phyloP scores from a whole-genome alignment of 2,113 vertebrate genomes.

The Leuciscus idus region DNA sequence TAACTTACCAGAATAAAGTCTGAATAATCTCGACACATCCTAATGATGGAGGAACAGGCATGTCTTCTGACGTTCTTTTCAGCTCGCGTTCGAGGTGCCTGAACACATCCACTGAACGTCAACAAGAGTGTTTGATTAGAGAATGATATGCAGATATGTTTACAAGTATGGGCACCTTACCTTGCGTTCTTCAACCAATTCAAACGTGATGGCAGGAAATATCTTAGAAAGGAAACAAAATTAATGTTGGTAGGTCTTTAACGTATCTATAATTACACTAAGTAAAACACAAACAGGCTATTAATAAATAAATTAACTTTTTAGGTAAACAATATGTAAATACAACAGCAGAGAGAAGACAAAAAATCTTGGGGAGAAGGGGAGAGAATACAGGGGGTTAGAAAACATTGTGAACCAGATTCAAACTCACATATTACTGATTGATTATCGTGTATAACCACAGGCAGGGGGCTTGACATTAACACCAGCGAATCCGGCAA shows the following conservation, averaged over 20 bases:
- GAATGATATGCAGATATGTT: neutral
- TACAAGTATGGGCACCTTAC: conserved; percentile 68
- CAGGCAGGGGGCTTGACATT: too few relatives aligned
- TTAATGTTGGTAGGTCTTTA: neutral
- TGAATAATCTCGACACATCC: conserved; percentile 93
- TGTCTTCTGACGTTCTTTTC: conserved; percentile 95
- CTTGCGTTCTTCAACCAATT: conserved; percentile 86
- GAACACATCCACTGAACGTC: conserved; percentile 23
- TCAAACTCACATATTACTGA: neutral
- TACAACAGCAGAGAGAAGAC: neutral
- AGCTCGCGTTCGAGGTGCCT: conserved; percentile 89
- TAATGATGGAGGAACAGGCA: conserved; percentile 92
- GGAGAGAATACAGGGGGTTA: neutral
- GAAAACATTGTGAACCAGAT: neutral
- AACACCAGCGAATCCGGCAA: too few relatives aligned
- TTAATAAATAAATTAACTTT: neutral
- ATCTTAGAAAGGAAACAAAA: conserved; percentile 73
- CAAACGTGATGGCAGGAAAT: conserved; percentile 89
- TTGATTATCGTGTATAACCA: neutral
- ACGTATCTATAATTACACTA: neutral
- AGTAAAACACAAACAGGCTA: neutral
- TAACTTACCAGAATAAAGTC: conserved; percentile 86
- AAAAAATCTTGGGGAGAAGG: neutral
- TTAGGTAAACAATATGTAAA: neutral
- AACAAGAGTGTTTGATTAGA: conserved; percentile 11